phyloP scores from a whole-genome alignment of 2,888 invertebrate genomes.

The Leptinotarsa peninsularis region DNA sequence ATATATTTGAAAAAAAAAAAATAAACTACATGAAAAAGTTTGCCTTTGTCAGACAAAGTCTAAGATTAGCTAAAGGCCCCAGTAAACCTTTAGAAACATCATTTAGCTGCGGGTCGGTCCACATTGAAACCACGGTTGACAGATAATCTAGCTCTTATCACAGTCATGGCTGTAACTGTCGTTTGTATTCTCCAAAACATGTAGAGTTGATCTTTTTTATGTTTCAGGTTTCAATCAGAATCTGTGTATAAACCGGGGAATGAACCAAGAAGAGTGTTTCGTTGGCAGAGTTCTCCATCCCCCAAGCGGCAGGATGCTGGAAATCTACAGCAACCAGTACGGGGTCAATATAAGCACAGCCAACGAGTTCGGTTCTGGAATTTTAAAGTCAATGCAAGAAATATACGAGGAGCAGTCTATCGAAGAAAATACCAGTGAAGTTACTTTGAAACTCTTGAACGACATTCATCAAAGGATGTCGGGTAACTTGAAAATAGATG shows the following conservation, averaged over 20 bases:
- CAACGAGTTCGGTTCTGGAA: conserved; percentile 66
- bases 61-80: too few species aligned
- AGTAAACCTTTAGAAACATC: too few species aligned
- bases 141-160: too few species aligned
- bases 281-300: conserved; percentile 78
- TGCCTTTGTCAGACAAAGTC: too few species aligned
- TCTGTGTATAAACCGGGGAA: conserved; percentile 77
- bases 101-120: too few species aligned
- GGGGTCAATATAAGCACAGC: conserved; percentile 90
- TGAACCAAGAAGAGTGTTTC: conserved; percentile 70
- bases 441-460: conserved; percentile 25
- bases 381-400: conserved; percentile 44
- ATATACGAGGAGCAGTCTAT: conserved; percentile 26
- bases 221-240: conserved; percentile 78
- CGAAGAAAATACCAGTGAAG: not conserved
- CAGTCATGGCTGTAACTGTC: too few species aligned
- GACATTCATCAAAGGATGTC: conserved; percentile 24
- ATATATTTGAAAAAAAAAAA: too few species aligned
- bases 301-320: conserved; percentile 78
- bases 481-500: conserved; percentile 26
- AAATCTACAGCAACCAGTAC: conserved; percentile 86
- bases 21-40: too few species aligned
- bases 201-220: not conserved
- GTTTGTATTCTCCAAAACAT: too few species aligned
- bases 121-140: too few species aligned